phyloP scores from a whole-genome alignment of 1,140 invertebrate species.

The Papilio glaucus region DNA sequence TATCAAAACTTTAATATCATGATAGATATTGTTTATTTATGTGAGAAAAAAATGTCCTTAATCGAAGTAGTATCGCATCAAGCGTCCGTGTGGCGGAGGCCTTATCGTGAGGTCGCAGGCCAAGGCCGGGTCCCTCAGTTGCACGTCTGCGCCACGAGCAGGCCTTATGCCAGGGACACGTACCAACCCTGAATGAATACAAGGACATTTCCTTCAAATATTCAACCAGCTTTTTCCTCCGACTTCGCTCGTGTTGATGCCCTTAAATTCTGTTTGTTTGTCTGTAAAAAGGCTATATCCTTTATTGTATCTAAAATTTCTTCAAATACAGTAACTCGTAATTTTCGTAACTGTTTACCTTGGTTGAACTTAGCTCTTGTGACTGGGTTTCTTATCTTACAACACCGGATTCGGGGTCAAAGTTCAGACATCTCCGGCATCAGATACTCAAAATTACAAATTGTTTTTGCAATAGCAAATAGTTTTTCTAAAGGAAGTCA shows the following conservation, averaged over 20 bases:
- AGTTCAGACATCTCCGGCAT: background rate
- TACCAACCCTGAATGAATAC: slow-evolving; percentile 2
- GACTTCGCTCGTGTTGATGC: background rate
- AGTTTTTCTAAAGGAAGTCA: too few relatives aligned
- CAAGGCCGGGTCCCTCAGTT: slow-evolving; percentile 17
- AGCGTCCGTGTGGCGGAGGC: slow-evolving; percentile 3
- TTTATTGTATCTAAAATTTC: background rate
- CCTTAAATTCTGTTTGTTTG: background rate
- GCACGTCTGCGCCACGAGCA: background rate
- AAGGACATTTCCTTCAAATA: background rate
- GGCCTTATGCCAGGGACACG: slow-evolving; percentile 4
- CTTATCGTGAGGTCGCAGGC: slow-evolving; percentile 25
- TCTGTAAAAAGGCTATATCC: background rate
- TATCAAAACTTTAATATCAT: too few relatives aligned
- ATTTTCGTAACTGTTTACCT: background rate
- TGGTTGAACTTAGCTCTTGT: background rate
- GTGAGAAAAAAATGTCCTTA: too few relatives aligned
- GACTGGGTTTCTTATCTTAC: background rate
- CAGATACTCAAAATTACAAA: background rate
- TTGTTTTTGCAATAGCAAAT: slow-evolving; percentile 6
- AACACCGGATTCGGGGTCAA: slow-evolving; percentile 5
- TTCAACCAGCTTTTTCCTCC: background rate
- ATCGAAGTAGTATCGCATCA: background rate
- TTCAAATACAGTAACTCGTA: background rate
- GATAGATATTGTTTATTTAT: too few relatives aligned